A percentile compares a stretch with the other conserved stretches of the same genome.
These are phyloP conservation scores for Microcebus tavaratra DNA, from an alignment of 2,113 vertebrate species.

Conservation along the genomic window DNA sequence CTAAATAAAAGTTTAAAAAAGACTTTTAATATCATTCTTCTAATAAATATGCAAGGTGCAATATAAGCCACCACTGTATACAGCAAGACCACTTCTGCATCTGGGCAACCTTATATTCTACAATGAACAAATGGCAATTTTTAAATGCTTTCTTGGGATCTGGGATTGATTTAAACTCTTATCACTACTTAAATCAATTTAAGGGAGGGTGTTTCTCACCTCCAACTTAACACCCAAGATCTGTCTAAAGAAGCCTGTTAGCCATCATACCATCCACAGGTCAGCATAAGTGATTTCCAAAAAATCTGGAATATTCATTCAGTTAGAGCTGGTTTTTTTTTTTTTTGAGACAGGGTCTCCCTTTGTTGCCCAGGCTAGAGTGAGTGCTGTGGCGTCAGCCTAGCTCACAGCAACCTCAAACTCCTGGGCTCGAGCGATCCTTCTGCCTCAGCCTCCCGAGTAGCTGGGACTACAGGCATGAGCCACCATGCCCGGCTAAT, in stretches of 20 bases:
- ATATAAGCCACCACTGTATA: neutral
- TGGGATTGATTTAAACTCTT: conserved; percentile 6
- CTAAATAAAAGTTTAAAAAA: neutral
- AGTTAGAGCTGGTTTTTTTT: neutral
- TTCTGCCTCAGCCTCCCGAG: too few relatives aligned
- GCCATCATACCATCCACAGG: neutral
- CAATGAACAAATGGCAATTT: neutral
- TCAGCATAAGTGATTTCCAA: neutral
- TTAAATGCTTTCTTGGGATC: neutral
- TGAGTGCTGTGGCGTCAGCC: too few relatives aligned
- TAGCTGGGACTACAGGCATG: too few relatives aligned
- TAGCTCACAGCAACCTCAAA: too few relatives aligned
- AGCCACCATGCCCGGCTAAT: too few relatives aligned
- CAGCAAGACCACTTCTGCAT: neutral
- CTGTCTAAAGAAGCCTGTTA: neutral
- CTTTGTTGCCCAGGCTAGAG: too few relatives aligned
- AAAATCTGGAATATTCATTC: neutral
- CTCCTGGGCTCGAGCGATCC: too few relatives aligned
- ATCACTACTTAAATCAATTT: neutral
- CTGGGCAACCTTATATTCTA: neutral
- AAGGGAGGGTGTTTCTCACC: neutral
- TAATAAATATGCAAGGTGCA: neutral
- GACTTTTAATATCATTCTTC: neutral
- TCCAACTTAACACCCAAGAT: neutral
- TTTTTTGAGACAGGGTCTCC: too few relatives aligned